Evolutionary conservation across 2,888 invertebrate species (phyloP), one percentile per base, ranked within the genome.

Genomic region (Corythucha ciliata): DNA sequence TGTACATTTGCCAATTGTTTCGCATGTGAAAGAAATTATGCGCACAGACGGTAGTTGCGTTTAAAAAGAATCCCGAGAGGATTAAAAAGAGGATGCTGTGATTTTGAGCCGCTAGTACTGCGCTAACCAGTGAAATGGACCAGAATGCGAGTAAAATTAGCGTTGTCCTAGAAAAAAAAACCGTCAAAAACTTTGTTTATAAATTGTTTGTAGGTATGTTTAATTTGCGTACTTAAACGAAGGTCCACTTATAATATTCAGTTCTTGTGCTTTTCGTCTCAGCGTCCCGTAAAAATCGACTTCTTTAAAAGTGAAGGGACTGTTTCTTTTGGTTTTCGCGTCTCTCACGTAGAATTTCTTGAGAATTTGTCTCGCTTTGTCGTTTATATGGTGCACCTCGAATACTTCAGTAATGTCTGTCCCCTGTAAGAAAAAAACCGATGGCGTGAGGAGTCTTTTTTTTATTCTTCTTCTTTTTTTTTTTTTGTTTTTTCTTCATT

Each of bases 391-490:
- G 65, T 85, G 81, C 0, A 73, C 68, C 71, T 85, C 83, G 62
- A 85, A 87, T 5, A 80, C 77, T 69, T 87, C 86, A 0, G 86
- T 86, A 52, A 87, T 83, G 61, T 88, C 86, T 1, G 80, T 81
- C 1, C 84, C 86, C 74, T 80, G 77, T 1, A 82, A 49, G n/a
- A n/a, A n/a, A n/a, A n/a, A 24, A 47, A 36, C 54, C n/a, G 10
- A 21, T 55, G 26, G n/a, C 5, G 32, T 8, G 10, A 8, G 10
- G 12, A 6, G 1, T 3, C 3, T 37, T 22, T 20, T 37, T 21
- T 37, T 37, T 20, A 2, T 37, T n/a, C n/a, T n/a, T n/a, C n/a
- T n/a, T n/a, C n/a, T n/a, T n/a, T n/a, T n/a, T n/a, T n/a, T n/a
- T n/a, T n/a, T n/a, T n/a, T n/a, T n/a, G n/a, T n/a, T n/a, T n/a